A percentile compares a stretch with the other conserved stretches of the same genome.
phyloP scores from a whole-genome alignment of 2,797 vertebrate genomes.

The Melopsittacus undulatus region DNA sequence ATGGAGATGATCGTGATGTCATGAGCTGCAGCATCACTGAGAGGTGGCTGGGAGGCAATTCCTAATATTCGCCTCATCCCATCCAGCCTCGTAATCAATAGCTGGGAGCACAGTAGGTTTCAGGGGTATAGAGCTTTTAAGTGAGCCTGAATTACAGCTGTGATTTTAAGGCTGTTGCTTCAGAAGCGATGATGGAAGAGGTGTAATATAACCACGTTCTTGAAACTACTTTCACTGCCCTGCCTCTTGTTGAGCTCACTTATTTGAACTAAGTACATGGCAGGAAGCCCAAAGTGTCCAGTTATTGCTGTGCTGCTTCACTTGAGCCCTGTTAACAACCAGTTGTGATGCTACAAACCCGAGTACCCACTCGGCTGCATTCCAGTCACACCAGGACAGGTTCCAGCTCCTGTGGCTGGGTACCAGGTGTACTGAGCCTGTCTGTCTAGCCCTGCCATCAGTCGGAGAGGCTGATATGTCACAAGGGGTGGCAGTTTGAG shows the following conservation, averaged over 20 bases:
- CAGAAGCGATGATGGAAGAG: neutral
- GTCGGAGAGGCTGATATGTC: neutral
- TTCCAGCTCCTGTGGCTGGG: neutral
- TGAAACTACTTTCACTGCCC: neutral
- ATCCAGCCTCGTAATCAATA: neutral
- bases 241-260: neutral
- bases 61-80: neutral
- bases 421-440: neutral
- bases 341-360: neutral
- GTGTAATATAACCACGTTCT: neutral
- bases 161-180: neutral
- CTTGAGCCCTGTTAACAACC: neutral
- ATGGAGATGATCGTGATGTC: slow-evolving; percentile 26
- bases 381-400: neutral
- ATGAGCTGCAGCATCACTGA: neutral
- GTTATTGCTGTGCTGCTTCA: neutral
- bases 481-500: neutral
- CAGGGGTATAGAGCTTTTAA: neutral
- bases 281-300: neutral
- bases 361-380: neutral
- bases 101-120: neutral
- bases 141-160: neutral
- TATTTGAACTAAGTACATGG: neutral
- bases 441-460: neutral
- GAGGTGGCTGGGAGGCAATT: neutral